phyloP scores from a whole-genome alignment of 2,888 invertebrate genomes.

The Drosophila limbata region DNA sequence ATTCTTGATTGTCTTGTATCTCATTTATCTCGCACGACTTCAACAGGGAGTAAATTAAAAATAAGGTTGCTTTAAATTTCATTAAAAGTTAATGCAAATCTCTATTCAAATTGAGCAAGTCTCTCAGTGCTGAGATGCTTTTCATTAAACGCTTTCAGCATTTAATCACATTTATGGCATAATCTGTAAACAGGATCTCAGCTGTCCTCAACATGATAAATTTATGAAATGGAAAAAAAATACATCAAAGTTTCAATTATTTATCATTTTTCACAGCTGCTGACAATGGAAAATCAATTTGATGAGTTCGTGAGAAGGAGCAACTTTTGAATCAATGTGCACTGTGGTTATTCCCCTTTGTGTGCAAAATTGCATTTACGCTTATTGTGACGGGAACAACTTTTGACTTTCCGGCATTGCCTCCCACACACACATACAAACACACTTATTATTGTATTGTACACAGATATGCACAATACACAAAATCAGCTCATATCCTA shows the following conservation, averaged over 20 bases:
- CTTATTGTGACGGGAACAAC: slow-evolving; percentile 50
- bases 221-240: neutral
- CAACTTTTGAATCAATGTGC: slow-evolving; percentile 31
- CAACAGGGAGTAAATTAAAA: no score
- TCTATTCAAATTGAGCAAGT: neutral
- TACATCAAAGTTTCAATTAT: slow-evolving; percentile 19
- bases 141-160: slow-evolving; percentile 10
- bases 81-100: neutral
- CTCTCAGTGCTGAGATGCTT: neutral
- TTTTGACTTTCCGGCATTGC: slow-evolving; percentile 61
- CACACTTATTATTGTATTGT: slow-evolving; percentile 38
- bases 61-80: neutral
- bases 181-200: slow-evolving; percentile 30
- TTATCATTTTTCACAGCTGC: slow-evolving; percentile 25
- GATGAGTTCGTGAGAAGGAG: neutral
- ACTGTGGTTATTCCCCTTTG: slow-evolving; percentile 25
- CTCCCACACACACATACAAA: slow-evolving; percentile 13
- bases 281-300: slow-evolving; percentile 10
- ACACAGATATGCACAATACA: slow-evolving; percentile 55
- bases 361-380: slow-evolving; percentile 58
- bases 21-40: no score
- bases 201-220: slow-evolving; percentile 37
- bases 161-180: slow-evolving; percentile 31
- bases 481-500: slow-evolving; percentile 31
- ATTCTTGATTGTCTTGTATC: no score